Conservation (phyloP, 2,113 vertebrate species). For the Emydocephalus ijimae region DNA sequence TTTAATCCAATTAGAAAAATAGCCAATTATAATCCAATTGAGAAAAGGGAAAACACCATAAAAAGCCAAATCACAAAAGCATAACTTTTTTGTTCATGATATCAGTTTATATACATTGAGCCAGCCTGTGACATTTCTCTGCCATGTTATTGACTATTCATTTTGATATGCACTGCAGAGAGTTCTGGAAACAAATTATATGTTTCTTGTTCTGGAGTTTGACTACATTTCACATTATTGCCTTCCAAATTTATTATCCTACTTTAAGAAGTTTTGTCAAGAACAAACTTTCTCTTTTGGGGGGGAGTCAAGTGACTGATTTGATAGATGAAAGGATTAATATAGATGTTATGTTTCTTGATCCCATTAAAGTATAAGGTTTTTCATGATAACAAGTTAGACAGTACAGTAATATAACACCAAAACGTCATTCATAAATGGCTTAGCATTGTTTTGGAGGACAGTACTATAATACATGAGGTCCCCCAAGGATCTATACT, state of each 20-base stretch:
- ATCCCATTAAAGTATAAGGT: not conserved
- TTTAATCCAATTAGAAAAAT: too few species aligned
- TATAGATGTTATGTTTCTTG: not conserved
- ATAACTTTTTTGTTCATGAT: too few species aligned
- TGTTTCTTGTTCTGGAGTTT: not conserved
- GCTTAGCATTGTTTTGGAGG: not conserved
- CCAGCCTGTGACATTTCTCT: not conserved
- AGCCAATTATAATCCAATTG: too few species aligned
- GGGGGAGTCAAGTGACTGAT: not conserved
- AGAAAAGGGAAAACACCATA: too few species aligned
- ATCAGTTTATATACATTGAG: not conserved
- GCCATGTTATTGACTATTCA: not conserved
- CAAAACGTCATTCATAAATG: not conserved
- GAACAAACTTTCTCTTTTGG: not conserved
- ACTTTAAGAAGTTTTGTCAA: not conserved
- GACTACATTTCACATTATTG: not conserved
- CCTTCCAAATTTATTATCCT: too few species aligned
- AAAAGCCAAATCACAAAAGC: too few species aligned
- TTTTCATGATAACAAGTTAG: not conserved
- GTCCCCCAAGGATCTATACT: not conserved
- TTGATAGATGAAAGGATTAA: not conserved
- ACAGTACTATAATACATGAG: not conserved
- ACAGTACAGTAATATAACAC: not conserved
- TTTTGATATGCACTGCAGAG: not conserved
- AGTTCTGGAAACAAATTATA: not conserved